phyloP scores from a whole-genome alignment of 2,888 invertebrate genomes.

The Eucera pruinosa region DNA sequence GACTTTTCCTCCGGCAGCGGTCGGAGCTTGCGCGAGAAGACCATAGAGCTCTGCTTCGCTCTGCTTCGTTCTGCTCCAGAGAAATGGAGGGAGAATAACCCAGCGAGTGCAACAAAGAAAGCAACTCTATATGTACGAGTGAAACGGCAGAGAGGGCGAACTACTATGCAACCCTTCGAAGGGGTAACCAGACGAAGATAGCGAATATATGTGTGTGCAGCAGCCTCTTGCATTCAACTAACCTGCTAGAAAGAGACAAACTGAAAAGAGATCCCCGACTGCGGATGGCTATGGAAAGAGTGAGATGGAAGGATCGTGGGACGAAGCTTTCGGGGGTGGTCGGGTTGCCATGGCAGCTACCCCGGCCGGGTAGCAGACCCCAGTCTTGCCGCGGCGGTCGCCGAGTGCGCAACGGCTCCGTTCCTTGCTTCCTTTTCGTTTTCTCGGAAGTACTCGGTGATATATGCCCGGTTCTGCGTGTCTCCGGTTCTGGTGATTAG shows the following conservation, averaged over 20 bases:
- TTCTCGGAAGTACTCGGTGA: conserved; percentile 20
- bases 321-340: conserved; percentile 75
- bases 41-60: conserved; percentile 43
- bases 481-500: conserved; percentile 48
- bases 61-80: conserved; percentile 16
- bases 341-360: conserved; percentile 83
- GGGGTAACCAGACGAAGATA: too few species aligned
- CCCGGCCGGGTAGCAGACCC: conserved; percentile 83
- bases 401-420: conserved; percentile 75
- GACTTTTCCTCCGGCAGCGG: conserved; percentile 74
- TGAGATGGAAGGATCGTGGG: conserved; percentile 52
- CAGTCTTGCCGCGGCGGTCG: conserved; percentile 83
- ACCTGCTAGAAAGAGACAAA: conserved; percentile 38
- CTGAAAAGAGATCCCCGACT: conserved; percentile 52
- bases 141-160: too few species aligned
- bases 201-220: conserved; percentile 32
- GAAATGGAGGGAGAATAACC: conserved; percentile 1
- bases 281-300: conserved; percentile 45
- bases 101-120: too few species aligned
- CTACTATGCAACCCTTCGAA: too few species aligned
- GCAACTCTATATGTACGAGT: conserved; percentile 71
- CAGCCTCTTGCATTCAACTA: neutral
- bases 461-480: conserved; percentile 45
- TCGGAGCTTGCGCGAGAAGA: conserved; percentile 65
- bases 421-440: conserved; percentile 44